These are phyloP conservation scores for Gila robusta DNA, from an alignment of 2,797 vertebrate species.

Conservation along the genomic window DNA sequence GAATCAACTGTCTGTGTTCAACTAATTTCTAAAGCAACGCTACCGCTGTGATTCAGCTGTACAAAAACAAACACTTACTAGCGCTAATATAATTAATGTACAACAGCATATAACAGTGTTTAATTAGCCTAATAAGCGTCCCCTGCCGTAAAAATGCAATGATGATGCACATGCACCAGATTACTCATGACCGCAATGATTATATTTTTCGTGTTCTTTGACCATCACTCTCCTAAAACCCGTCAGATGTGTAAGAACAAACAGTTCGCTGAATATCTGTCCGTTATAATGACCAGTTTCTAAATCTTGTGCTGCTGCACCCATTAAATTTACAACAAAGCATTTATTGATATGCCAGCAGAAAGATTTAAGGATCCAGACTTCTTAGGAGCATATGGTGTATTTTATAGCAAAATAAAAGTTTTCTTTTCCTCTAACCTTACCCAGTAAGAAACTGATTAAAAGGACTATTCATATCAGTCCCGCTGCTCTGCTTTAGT, in stretches of 20 bases:
- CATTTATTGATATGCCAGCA: not conserved
- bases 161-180: not conserved
- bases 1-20: not conserved
- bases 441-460: not conserved
- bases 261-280: not conserved
- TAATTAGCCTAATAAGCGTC: conserved; percentile 13
- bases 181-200: not conserved
- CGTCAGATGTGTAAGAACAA: not conserved
- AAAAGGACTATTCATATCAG: not conserved
- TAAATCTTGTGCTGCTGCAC: not conserved
- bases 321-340: not conserved
- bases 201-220: not conserved
- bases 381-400: not conserved
- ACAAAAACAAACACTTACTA: conserved; percentile 29
- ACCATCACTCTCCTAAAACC: not conserved
- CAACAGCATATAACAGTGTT: not conserved
- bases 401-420: not conserved
- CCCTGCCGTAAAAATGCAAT: not conserved
- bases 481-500: not conserved
- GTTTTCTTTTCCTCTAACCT: not conserved
- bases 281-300: not conserved
- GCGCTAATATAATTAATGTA: conserved; percentile 11
- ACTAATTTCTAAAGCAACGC: not conserved
- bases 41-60: conserved; percentile 1
- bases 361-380: conserved; percentile 1